Evolutionary conservation across 2,888 invertebrate genomes (phyloP).

Genomic region (Melanargia galathea): DNA sequence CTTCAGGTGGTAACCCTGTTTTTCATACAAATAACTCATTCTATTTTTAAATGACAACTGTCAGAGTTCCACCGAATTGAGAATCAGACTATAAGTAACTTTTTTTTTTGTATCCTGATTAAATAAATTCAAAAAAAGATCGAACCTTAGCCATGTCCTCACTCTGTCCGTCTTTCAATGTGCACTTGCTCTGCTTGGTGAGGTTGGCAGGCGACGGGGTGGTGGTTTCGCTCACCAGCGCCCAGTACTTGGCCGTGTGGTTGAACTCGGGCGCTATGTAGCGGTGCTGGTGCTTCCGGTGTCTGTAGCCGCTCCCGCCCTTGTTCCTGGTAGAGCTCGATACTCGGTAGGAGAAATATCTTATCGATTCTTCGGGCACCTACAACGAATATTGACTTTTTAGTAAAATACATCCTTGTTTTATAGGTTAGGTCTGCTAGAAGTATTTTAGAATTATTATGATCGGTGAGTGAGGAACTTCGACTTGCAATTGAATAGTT

Average conservation of each 20-base stretch:
- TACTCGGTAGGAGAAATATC: slow-evolving; percentile 72
- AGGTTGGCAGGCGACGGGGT: slow-evolving; percentile 54
- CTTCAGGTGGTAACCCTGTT: too few relatives aligned
- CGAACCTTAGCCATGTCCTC: slow-evolving; percentile 73
- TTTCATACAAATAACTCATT: too few relatives aligned
- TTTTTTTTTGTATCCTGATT: too few relatives aligned
- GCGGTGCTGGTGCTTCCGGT: slow-evolving; percentile 72
- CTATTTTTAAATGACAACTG: too few relatives aligned
- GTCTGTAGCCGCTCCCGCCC: slow-evolving; percentile 71
- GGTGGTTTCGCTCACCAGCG: slow-evolving; percentile 73
- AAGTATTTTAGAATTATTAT: too few relatives aligned
- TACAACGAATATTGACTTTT: slow-evolving; percentile 39
- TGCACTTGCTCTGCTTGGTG: slow-evolving; percentile 71
- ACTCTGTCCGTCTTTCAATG: slow-evolving; percentile 68
- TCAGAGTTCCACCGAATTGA: too few relatives aligned
- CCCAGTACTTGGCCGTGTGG: slow-evolving; percentile 76
- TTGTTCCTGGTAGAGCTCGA: slow-evolving; percentile 74
- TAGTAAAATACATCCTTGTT: not conserved
- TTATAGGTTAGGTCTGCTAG: too few relatives aligned
- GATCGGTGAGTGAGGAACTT: too few relatives aligned
- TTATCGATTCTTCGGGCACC: slow-evolving; percentile 72
- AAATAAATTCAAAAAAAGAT: too few relatives aligned
- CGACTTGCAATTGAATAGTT: too few relatives aligned
- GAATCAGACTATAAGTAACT: too few relatives aligned
- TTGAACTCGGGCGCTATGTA: slow-evolving; percentile 77